Percentiles rank a stretch among this genome's conserved stretches.
Conservation (phyloP, 2,113 vertebrate species). For the Siniperca knerii region DNA sequence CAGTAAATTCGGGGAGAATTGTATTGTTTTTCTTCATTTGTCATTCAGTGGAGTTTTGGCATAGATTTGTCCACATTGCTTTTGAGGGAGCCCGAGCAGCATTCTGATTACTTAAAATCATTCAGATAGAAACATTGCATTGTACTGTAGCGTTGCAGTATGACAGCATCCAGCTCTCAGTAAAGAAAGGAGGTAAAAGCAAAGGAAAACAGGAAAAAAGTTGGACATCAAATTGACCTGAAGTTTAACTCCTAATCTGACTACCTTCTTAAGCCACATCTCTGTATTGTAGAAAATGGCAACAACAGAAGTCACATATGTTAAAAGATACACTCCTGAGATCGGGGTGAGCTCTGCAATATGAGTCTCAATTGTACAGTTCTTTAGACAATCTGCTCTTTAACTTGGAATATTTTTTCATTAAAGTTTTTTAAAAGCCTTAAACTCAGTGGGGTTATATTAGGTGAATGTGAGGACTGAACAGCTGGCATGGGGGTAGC, state of each 20-base stretch:
- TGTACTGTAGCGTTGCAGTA: not conserved
- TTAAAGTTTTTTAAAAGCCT: conserved; percentile 10
- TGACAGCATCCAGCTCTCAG: not conserved
- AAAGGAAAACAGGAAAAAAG: not conserved
- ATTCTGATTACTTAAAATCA: conserved; percentile 11
- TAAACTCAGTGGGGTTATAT: conserved; percentile 45
- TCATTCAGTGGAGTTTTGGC: conserved; percentile 37
- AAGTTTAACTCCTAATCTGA: not conserved
- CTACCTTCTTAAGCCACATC: not conserved
- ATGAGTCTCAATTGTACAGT: conserved; percentile 1
- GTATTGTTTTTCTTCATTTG: conserved; percentile 8
- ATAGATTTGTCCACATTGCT: conserved; percentile 28
- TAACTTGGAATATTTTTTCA: conserved; percentile 24
- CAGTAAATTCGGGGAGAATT: not conserved
- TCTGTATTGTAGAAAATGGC: not conserved
- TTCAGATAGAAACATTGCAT: conserved; percentile 4
- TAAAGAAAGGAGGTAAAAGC: not conserved
- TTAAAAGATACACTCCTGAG: not conserved
- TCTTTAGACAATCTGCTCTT: conserved; percentile 35
- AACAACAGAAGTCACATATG: not conserved
- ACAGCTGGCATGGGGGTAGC: conserved; percentile 67
- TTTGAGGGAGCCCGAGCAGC: conserved; percentile 5
- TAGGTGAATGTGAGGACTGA: conserved; percentile 49
- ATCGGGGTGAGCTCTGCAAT: not conserved
- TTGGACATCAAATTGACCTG: conserved; percentile 1